Evolutionary conservation across 2,113 vertebrate species (phyloP), one percentile per base, ranked within the genome.

Genomic region (Microtus ochrogaster): DNA sequence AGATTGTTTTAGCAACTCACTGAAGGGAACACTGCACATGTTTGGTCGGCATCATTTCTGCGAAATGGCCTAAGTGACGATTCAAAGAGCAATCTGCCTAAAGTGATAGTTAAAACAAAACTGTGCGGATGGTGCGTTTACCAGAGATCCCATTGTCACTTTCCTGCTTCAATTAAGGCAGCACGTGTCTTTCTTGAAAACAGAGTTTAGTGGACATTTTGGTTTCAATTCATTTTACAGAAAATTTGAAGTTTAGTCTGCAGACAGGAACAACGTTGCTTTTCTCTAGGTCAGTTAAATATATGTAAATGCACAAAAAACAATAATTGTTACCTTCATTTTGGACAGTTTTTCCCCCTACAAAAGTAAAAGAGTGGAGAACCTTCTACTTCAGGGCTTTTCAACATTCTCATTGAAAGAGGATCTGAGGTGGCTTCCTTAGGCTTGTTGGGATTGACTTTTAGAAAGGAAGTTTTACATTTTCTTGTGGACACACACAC

Each of bases 281-380:
- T 98, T 98, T 97, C 98, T 97, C 96, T 98, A 96, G 96, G 98
- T 98, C 97, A 96, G 94, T 98, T 97, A 97, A 98, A 97, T 97
- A 97, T 90, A 70, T 72, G 68, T 61, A 97, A 97, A 97, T 95
- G 88, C 96, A 96, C 97, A 30, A 97, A 16, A n/a, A 97, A 98
- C 66, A 98, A 98, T 98, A 97, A 98, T 98, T 94, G 94, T 94
- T 97, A 97, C 96, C 86, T 98, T 98, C 95, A 92, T 96, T 98
- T 98, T 97, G 98, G 97, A 98, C 92, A 97, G 95, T 98, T 98
- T 98, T 91, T 97, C 96, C 95, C 96, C 96, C 19, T n/a, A 94
- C 58, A 96, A 95, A 98, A 97, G 97, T 97, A 98, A 63, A 98
- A 98, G 94, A 97, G 96, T 95, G 91, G 94, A 89, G 95, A 98